Percentiles rank a stretch among this genome's conserved stretches.
phyloP scores from a whole-genome alignment of 2,888 invertebrate genomes.

The Ceramica pisi region DNA sequence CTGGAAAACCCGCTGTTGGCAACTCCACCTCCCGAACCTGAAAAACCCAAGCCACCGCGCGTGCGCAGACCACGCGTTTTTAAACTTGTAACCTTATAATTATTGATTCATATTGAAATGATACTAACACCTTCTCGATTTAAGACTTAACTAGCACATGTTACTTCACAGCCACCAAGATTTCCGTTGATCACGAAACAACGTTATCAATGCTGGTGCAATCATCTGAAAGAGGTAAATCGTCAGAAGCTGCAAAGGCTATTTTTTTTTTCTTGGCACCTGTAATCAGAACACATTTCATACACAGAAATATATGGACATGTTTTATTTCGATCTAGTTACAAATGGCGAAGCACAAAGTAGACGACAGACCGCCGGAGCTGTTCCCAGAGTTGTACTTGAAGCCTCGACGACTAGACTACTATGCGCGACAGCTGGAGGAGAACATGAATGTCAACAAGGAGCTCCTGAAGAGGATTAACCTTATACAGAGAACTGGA shows the following conservation, averaged over 20 bases:
- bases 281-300: background rate
- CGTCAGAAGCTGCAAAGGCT: background rate
- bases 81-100: slow-evolving; percentile 75
- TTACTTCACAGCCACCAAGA: slow-evolving; percentile 81
- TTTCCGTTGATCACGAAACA: slow-evolving; percentile 80
- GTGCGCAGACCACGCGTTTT: slow-evolving; percentile 80
- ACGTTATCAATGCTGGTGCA: slow-evolving; percentile 84
- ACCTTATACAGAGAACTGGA: slow-evolving; percentile 90
- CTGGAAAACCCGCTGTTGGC: slow-evolving; percentile 78
- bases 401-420: slow-evolving; percentile 88
- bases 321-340: slow-evolving; percentile 69
- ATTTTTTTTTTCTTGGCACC: background rate
- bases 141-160: background rate
- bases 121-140: background rate
- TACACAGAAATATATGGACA: background rate
- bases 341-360: slow-evolving; percentile 79
- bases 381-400: slow-evolving; percentile 89
- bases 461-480: slow-evolving; percentile 90
- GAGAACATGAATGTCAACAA: slow-evolving; percentile 90
- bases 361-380: slow-evolving; percentile 90
- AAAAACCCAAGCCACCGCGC: slow-evolving; percentile 80
- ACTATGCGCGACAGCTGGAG: slow-evolving; percentile 83
- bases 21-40: slow-evolving; percentile 85
- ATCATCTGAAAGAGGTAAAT: slow-evolving; percentile 85
- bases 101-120: background rate